Base-by-base conservation (phyloP, 2,797 vertebrate genomes). In the Steatocranus sp. region DNA sequence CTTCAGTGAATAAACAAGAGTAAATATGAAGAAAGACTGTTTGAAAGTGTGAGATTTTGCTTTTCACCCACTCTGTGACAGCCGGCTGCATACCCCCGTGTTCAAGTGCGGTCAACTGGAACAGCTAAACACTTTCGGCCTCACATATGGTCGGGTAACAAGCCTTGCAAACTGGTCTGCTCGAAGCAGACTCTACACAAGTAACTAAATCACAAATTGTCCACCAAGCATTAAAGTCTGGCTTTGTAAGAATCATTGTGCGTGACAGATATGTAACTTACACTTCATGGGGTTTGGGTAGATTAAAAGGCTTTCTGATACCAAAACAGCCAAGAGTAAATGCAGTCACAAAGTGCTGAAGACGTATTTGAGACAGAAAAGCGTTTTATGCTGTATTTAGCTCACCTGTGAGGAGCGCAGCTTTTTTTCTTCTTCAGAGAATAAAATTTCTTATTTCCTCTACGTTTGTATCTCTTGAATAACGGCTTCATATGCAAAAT, bases 101-200 rank as follows among this genome's bases (percentile, higher is more conserved):
- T 18, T 54, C 17, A n/a, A 76, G 23, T 54, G 50, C 50, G 10
- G 75, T 41, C 50, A 41, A 3, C 3, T 23, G 34, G 51, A 76
- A 76, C 51, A 76, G 74, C 74, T 53, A 56, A 76, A 41, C 75
- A 41, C 36, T 76, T 73, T 73, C 10, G 17, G 10, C 68, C 68
- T 73, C 68, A 73, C 68, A 73, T 73, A 73, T 73, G 68, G 68
- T 73, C 10, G 25, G 25, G 68, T 73, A 73, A 30, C 25, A 48
- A 48, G 68, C 66, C 41, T 73, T 30, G 41, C 66, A 70, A 70
- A 27, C 66, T 30, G 41, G 66, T 70, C 66, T 5, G 15, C 66
- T 30, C 17, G 1, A 46, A 46, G 66, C 23, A 46, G 4, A 41
- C 36, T 66, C 34, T 30, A 70, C 68, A 73, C 41, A 3, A 73